Evolutionary conservation across 2,797 vertebrate genomes (phyloP), one percentile per base, ranked within the genome.

Genomic region (Chelonia mydas): DNA sequence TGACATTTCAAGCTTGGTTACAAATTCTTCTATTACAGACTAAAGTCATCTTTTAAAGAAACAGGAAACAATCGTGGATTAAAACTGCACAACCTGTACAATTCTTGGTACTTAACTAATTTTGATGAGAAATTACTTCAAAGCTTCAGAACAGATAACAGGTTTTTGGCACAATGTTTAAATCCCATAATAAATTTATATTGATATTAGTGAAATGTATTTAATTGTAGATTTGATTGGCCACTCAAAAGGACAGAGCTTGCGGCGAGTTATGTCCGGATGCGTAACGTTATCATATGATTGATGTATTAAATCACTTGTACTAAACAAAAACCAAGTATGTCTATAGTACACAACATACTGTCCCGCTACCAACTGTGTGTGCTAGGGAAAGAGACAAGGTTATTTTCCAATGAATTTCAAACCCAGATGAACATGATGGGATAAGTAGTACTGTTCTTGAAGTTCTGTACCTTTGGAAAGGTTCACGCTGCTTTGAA

Each of bases 1-100:
- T 94, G 96, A 95, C 96, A 93, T 96, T 96, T 95, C 86, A 89
- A 85, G 96, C 95, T 93, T 95, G 96, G 96, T 93, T 94, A 93
- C 92, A 94, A 95, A 97, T 96, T 95, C 95, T 94, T 96, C 96
- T 37, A 21, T 21, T 37, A 17, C n/a, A 19, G 83, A 65, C 57
- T n/a, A 96, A 90, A 96, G 91, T 95, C 85, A 83, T 89, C 37
- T 68, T 72, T 94, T 91, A 95, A 93, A 91, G 89, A 50, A 83
- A 94, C 61, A 90, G 84, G 83, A 84, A 95, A 91, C 65, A 31
- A 21, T 7, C 45, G 79, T 53, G 84, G 84, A 78, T 90, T 87
- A 88, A 91, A 91, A 96, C 92, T 78, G 92, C 93, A 15, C 80
- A 90, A 50, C 77, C 72, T 65, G 84, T 90, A 82, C 86, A 90